Evolutionary conservation across 2,113 vertebrate species (phyloP).

Genomic region (Calcarius ornatus): DNA sequence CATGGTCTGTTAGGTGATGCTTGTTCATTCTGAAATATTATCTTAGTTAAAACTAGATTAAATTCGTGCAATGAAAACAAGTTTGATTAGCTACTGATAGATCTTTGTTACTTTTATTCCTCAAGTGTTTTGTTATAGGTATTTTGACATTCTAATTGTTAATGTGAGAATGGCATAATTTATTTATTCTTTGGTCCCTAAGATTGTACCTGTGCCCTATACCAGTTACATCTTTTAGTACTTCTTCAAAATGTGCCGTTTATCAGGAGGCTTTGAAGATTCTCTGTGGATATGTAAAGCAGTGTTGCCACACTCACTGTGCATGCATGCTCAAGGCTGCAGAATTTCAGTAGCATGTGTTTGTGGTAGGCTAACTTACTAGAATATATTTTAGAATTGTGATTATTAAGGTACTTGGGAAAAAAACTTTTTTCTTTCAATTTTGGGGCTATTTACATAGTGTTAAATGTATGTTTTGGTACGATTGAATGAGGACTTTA

Average conservation of each 20-base stretch:
- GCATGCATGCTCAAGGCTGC: conserved; percentile 45
- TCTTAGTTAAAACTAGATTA: neutral
- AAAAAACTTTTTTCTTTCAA: neutral
- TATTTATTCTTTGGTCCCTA: neutral
- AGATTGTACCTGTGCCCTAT: neutral
- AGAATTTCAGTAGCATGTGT: conserved; percentile 47
- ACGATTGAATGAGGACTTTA: conserved; percentile 53
- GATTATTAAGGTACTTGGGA: conserved; percentile 40
- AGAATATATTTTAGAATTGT: conserved; percentile 40
- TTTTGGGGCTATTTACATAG: conserved; percentile 66
- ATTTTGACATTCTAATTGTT: neutral
- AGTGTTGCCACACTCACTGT: conserved; percentile 1
- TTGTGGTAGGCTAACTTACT: conserved; percentile 20
- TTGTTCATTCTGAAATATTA: neutral
- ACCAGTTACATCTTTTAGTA: neutral
- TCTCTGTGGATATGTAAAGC: conserved; percentile 61
- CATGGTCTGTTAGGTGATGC: neutral
- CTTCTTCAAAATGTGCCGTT: conserved; percentile 23
- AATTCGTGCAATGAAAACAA: neutral
- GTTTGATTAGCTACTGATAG: neutral
- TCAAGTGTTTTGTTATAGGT: neutral
- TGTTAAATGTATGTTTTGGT: conserved; percentile 54
- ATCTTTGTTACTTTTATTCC: neutral
- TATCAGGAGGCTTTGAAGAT: conserved; percentile 7
- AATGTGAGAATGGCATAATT: neutral